phyloP scores from a whole-genome alignment of 2,797 vertebrate species.

The Alca torda region DNA sequence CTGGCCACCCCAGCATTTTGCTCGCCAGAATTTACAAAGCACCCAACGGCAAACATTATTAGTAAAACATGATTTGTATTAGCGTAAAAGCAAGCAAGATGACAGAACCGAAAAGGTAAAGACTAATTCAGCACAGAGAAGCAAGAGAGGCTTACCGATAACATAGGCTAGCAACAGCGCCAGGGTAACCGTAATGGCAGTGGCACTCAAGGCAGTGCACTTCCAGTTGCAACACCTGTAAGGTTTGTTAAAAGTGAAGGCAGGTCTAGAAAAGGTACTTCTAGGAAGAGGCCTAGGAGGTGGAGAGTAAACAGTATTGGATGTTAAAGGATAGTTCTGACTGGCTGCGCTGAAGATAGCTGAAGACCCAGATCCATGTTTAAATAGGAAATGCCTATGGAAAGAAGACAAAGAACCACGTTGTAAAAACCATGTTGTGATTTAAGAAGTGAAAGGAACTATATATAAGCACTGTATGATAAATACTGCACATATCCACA shows the following conservation, averaged over 20 bases:
- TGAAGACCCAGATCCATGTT: conserved; percentile 93
- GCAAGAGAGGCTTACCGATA: conserved; percentile 85
- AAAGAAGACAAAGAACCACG: conserved; percentile 58
- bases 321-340: conserved; percentile 94
- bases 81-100: neutral
- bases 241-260: conserved; percentile 96
- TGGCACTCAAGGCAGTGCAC: conserved; percentile 92
- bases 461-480: neutral
- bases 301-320: conserved; percentile 94
- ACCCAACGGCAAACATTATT: neutral
- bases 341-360: conserved; percentile 92
- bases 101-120: neutral
- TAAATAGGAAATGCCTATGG: conserved; percentile 93
- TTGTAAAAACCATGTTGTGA: conserved; percentile 32
- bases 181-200: conserved; percentile 90
- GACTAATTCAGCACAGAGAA: neutral
- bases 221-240: conserved; percentile 98
- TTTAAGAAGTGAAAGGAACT: neutral
- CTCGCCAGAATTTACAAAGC: neutral
- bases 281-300: conserved; percentile 92
- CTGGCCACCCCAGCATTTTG: conserved; percentile 15
- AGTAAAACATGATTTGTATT: neutral
- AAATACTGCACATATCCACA: neutral
- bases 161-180: conserved; percentile 92
- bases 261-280: conserved; percentile 91